phyloP scores from a whole-genome alignment of 2,888 invertebrate genomes.

The Tribolium freemani region DNA sequence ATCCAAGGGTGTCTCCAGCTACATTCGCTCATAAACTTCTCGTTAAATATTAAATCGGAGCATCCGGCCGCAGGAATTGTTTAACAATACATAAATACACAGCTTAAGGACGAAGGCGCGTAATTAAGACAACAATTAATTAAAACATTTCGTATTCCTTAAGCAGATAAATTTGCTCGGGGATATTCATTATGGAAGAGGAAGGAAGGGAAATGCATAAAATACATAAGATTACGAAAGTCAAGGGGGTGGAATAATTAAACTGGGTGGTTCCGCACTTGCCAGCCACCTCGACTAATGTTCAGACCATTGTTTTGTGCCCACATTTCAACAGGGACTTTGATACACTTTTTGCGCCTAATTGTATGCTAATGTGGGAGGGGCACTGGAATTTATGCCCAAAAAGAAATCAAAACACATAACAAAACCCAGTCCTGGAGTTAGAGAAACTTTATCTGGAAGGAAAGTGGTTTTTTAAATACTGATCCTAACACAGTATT shows the following conservation, averaged over 20 bases:
- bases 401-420: not conserved
- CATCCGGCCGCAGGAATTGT: slow-evolving; percentile 24
- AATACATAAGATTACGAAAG: slow-evolving; percentile 55
- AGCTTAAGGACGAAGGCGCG: slow-evolving; percentile 37
- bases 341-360: slow-evolving; percentile 27
- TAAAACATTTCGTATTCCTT: slow-evolving; percentile 57
- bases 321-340: slow-evolving; percentile 14
- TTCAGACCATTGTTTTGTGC: slow-evolving; percentile 23
- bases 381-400: not conserved
- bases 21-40: slow-evolving; percentile 7
- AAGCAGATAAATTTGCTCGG: slow-evolving; percentile 54
- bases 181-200: slow-evolving; percentile 55
- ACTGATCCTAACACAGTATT: no score
- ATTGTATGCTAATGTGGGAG: slow-evolving; percentile 27
- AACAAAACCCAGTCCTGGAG: not conserved
- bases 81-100: slow-evolving; percentile 24
- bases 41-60: slow-evolving; percentile 16
- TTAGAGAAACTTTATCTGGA: no score
- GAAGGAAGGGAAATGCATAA: slow-evolving; percentile 52
- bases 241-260: slow-evolving; percentile 46
- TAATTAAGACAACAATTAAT: slow-evolving; percentile 58
- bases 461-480: no score
- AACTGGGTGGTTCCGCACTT: slow-evolving; percentile 35
- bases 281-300: slow-evolving; percentile 34
- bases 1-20: not conserved